Conservation (phyloP, 2,888 invertebrate species). For the Nebria salina region DNA sequence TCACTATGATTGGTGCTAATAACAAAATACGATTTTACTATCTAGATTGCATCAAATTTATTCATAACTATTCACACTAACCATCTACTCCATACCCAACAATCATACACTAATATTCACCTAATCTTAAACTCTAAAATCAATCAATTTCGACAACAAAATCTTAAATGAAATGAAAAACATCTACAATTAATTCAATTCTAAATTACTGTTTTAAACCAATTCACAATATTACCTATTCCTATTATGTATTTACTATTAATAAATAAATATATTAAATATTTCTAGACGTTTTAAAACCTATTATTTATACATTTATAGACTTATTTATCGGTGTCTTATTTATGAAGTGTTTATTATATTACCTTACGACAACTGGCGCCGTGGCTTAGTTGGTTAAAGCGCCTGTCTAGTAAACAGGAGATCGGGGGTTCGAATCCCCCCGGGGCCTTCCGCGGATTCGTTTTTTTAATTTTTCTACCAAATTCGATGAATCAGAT, state of each 20-base stretch:
- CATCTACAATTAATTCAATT: too few species aligned
- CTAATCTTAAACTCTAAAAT: background rate
- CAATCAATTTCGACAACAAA: too few species aligned
- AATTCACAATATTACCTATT: too few species aligned
- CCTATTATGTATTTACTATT: too few species aligned
- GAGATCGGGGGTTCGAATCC: constrained; percentile 75
- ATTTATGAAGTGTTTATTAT: constrained; percentile 4
- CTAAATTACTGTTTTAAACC: too few species aligned
- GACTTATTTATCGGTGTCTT: background rate
- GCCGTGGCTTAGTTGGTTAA: constrained; percentile 84
- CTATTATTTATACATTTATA: background rate
- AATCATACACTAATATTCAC: background rate
- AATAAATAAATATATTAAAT: too few species aligned
- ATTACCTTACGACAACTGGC: constrained; percentile 59
- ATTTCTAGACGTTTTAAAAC: too few species aligned
- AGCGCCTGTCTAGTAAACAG: constrained; percentile 78
- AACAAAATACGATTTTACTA: constrained; percentile 35
- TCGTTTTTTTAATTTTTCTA: constrained; percentile 41
- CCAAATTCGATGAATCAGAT: background rate
- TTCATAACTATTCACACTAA: background rate
- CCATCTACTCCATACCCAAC: background rate
- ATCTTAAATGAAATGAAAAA: too few species aligned
- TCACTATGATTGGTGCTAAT: constrained; percentile 47
- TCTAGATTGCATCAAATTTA: constrained; percentile 27
- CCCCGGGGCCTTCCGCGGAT: constrained; percentile 60